A percentile compares a stretch with the other conserved stretches of the same genome.
Conservation (phyloP, 2,797 vertebrate genomes). For the Pristis pectinata region DNA sequence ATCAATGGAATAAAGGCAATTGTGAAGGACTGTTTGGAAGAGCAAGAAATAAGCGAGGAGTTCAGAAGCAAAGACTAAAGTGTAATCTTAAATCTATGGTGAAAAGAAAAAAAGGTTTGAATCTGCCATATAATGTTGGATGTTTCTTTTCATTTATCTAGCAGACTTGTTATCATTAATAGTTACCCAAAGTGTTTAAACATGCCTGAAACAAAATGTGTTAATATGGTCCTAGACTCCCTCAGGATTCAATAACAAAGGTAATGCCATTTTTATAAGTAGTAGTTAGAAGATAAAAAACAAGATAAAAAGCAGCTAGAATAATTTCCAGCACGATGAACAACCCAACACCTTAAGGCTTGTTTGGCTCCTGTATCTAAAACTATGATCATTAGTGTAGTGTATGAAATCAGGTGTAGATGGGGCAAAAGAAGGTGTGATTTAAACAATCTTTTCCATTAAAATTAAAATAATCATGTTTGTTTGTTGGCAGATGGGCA, state of each 20-base stretch:
- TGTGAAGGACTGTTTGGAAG: background rate
- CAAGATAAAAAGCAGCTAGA: background rate
- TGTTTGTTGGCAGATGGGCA: slow-evolving; percentile 63
- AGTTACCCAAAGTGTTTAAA: background rate
- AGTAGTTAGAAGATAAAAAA: background rate
- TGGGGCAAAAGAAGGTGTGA: slow-evolving; percentile 60
- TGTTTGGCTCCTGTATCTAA: slow-evolving; percentile 44
- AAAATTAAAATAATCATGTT: slow-evolving; percentile 46
- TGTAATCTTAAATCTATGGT: background rate
- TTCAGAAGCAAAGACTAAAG: background rate
- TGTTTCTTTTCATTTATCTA: background rate
- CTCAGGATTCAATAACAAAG: background rate
- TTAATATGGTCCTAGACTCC: background rate
- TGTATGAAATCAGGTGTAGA: slow-evolving; percentile 53
- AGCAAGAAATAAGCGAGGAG: background rate
- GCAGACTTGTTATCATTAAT: background rate
- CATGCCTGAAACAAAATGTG: background rate
- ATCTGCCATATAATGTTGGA: background rate
- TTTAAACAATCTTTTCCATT: slow-evolving; percentile 57
- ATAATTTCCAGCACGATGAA: background rate
- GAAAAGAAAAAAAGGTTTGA: background rate
- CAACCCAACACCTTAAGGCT: slow-evolving; percentile 20
- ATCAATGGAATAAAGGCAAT: background rate
- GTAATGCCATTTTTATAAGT: background rate
- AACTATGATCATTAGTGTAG: slow-evolving; percentile 51